Evolutionary conservation across 2,888 invertebrate species (phyloP).

Genomic region (Tetheella fluctuosa): DNA sequence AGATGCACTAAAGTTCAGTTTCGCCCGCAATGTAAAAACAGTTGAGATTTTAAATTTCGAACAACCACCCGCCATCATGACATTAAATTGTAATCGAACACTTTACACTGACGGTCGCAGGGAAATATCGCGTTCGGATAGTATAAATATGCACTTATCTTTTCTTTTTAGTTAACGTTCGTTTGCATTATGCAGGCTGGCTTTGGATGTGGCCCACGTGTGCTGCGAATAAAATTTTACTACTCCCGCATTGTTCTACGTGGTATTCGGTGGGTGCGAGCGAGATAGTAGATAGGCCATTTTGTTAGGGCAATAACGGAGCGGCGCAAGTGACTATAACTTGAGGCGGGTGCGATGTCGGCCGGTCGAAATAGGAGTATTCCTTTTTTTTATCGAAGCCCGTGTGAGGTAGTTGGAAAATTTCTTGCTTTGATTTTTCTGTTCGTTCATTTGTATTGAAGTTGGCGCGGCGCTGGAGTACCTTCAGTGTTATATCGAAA

Average conservation of each 20-base stretch:
- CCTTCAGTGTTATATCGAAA: background rate
- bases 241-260: constrained; percentile 75
- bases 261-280: constrained; percentile 57
- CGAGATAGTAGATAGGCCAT: constrained; percentile 61
- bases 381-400: constrained; percentile 61
- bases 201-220: constrained; percentile 67
- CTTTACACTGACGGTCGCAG: constrained; percentile 77
- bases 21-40: constrained; percentile 25
- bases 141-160: constrained; percentile 84
- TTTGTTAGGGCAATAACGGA: constrained; percentile 69
- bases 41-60: constrained; percentile 69
- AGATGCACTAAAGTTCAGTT: constrained; percentile 35
- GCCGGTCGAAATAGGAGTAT: constrained; percentile 52
- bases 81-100: constrained; percentile 84
- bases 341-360: constrained; percentile 54
- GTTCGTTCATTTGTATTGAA: constrained; percentile 20
- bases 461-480: background rate
- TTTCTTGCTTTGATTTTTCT: constrained; percentile 54
- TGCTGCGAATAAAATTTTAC: constrained; percentile 82
- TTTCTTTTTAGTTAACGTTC: constrained; percentile 81
- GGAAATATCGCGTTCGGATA: constrained; percentile 78
- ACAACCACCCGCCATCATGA: constrained; percentile 66
- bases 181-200: constrained; percentile 78
- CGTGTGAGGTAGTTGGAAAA: constrained; percentile 46
- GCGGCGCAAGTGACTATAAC: constrained; percentile 68